Base-by-base conservation (phyloP, 2,797 vertebrate genomes). In the Adelosebastes latens region DNA sequence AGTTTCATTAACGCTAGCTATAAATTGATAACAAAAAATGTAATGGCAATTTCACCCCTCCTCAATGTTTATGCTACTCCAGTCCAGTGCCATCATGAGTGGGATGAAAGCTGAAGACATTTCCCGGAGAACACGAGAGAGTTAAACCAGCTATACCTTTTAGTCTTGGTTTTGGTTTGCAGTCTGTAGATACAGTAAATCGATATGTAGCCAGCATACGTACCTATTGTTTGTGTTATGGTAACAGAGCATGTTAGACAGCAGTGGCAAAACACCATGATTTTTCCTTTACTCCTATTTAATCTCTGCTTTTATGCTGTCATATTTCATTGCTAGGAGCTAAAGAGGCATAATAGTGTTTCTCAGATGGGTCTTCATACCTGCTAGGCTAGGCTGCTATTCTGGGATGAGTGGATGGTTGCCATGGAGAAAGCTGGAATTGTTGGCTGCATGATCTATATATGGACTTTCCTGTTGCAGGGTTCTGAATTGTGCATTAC, bases 401-500 rank as follows among this genome's bases (percentile, higher is more conserved):
- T 94, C 87, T 93, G 83, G 89, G 92, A 92, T 75, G 81, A 91
- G 90, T 86, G 80, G 79, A 73, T 75, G 76, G 94, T 95, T 93
- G 86, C 90, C 90, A 95, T 95, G 90, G 93, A 79, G 88, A 94
- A 79, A 67, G 72, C 74, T 84, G 24, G 52, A 89, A 82, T 80
- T 84, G 86, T 88, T 89, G 75, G 84, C 85, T 81, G 83, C 72
- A 49, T 88, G 71, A 79, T 78, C 88, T 81, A 77, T 67, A 79
- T 81, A 63, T 85, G 78, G 80, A 49, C 55, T 31, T 86, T 80
- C 42, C 59, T 87, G 66, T 65, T 77, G 69, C 70, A 68, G 63
- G 13, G 58, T 77, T 66, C 34, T 71, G 53, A 52, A 63, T 49
- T 75, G 52, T 80, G 72, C 22, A 46, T 82, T 49, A 62, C n/a